These are phyloP conservation scores for Planococcus citri DNA, from an alignment of 1,140 invertebrate species.

Conservation along the genomic window DNA sequence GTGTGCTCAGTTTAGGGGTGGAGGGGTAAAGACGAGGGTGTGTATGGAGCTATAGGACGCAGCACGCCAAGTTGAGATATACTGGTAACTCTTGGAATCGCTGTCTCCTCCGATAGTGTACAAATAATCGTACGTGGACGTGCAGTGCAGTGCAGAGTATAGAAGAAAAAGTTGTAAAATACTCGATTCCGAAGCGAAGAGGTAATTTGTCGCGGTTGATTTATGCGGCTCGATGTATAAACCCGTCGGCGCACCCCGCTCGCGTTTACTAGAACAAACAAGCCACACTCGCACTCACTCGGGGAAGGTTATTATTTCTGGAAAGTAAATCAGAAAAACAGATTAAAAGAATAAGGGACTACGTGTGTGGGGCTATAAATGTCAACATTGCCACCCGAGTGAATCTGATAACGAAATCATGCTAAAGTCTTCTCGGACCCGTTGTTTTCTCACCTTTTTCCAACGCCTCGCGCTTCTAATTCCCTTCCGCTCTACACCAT, in stretches of 20 bases:
- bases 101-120: too few species aligned
- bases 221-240: conserved; percentile 1
- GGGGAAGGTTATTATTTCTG: neutral
- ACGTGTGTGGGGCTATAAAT: conserved; percentile 20
- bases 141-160: neutral
- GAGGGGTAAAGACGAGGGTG: too few species aligned
- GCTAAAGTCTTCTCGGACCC: neutral
- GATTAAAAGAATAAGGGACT: conserved; percentile 17
- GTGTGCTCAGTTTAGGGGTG: too few species aligned
- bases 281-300: neutral
- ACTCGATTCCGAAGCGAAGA: neutral
- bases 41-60: too few species aligned
- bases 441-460: conserved; percentile 15
- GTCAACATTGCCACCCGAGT: conserved; percentile 17
- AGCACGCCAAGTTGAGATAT: too few species aligned
- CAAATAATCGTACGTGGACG: neutral
- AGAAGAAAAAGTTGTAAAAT: conserved; percentile 16
- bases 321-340: conserved; percentile 17
- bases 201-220: conserved; percentile 16
- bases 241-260: neutral
- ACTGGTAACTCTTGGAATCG: too few species aligned
- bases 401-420: conserved; percentile 16
- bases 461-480: neutral
- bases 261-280: conserved; percentile 20
- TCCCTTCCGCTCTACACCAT: too few species aligned